These are phyloP conservation scores for Halyomorpha halys DNA, from an alignment of 1,140 invertebrate species.

Conservation along the genomic window DNA sequence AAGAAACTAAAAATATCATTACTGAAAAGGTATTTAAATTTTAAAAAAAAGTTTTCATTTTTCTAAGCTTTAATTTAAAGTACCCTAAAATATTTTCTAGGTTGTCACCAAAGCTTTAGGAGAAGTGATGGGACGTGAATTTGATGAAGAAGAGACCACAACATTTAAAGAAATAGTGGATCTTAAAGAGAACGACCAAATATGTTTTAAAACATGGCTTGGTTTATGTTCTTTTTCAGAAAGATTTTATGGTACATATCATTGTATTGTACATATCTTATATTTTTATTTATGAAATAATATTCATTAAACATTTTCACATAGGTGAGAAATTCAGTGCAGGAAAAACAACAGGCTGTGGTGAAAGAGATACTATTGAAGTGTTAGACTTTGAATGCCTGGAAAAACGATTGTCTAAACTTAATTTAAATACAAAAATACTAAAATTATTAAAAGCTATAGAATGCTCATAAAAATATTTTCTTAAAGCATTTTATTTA, in stretches of 20 bases:
- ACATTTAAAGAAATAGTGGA: conserved; percentile 41
- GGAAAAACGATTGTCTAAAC: no score
- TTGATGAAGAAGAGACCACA: conserved; percentile 38
- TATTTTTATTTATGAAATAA: no score
- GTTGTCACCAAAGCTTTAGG: conserved; percentile 42
- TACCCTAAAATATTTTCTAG: conserved; percentile 28
- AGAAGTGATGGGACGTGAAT: conserved; percentile 48
- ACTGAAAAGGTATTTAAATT: conserved; percentile 6
- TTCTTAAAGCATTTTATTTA: no score
- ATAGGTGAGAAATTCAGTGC: no score
- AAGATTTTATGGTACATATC: conserved; percentile 39
- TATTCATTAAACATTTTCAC: no score
- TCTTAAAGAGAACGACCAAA: conserved; percentile 38
- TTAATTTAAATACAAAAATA: no score
- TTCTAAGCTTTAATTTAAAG: background rate
- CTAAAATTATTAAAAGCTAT: no score
- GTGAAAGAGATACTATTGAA: no score
- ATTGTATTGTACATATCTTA: no score
- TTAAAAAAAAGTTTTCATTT: background rate
- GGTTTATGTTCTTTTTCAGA: conserved; percentile 53
- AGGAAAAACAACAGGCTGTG: no score
- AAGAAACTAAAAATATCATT: conserved; percentile 3
- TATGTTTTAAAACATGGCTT: conserved; percentile 54
- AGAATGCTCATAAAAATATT: no score
- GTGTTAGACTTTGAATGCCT: no score